These are phyloP conservation scores for Sphinx pinastri DNA, from an alignment of 2,888 invertebrate genomes.

Conservation along the genomic window DNA sequence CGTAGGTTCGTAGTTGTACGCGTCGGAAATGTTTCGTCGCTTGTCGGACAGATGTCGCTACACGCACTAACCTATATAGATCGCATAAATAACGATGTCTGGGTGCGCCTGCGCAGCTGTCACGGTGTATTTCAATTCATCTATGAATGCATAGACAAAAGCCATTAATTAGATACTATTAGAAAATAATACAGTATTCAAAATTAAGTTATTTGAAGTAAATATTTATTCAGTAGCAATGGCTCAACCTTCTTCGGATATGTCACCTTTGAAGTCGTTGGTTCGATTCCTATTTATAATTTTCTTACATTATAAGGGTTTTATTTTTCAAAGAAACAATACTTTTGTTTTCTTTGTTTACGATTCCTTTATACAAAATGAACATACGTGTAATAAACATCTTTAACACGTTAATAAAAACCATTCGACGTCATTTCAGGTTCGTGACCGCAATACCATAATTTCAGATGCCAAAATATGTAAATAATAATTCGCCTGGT, in stretches of 20 bases:
- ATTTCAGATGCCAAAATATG: background rate
- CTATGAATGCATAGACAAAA: conserved; percentile 39
- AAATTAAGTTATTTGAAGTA: too few species aligned
- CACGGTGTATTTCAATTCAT: conserved; percentile 68
- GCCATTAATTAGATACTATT: conserved; percentile 3
- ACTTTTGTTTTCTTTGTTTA: background rate
- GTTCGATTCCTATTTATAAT: too few species aligned
- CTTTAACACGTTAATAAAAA: background rate
- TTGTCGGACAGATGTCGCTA: conserved; percentile 69
- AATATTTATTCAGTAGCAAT: too few species aligned
- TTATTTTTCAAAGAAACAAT: background rate
- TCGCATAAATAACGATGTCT: conserved; percentile 54
- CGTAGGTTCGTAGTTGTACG: conserved; percentile 25
- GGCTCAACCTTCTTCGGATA: too few species aligned
- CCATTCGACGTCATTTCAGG: background rate
- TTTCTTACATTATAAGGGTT: too few species aligned
- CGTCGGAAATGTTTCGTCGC: conserved; percentile 45
- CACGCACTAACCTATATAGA: conserved; percentile 67
- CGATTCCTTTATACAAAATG: background rate
- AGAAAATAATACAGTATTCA: background rate
- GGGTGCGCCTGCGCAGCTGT: conserved; percentile 59
- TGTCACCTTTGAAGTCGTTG: too few species aligned
- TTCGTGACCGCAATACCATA: conserved; percentile 4
- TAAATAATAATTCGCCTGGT: background rate
- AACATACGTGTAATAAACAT: background rate